Conservation (phyloP, 2,113 vertebrate species). For the Pungitius pungitius region DNA sequence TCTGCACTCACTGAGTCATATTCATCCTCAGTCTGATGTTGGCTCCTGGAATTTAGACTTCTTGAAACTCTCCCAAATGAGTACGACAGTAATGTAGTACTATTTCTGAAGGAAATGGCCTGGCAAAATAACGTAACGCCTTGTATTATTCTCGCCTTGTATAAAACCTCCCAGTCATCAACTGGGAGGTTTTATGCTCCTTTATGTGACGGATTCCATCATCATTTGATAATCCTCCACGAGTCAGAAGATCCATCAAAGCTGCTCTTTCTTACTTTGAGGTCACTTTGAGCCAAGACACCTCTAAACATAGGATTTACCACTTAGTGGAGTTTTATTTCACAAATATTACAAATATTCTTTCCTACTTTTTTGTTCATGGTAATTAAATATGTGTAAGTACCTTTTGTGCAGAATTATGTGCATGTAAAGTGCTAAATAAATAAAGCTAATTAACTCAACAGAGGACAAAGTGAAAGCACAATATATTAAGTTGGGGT, state of each 20-base stretch:
- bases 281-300: too few species aligned
- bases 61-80: background rate
- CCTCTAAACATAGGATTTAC: too few species aligned
- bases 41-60: too few species aligned
- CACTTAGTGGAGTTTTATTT: too few species aligned
- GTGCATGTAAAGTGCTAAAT: background rate
- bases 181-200: too few species aligned
- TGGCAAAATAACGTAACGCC: too few species aligned
- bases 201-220: background rate
- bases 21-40: too few species aligned
- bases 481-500: background rate
- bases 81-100: too few species aligned
- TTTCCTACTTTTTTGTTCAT: background rate
- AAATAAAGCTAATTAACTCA: background rate
- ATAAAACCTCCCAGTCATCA: too few species aligned
- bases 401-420: background rate
- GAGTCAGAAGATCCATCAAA: background rate
- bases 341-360: background rate
- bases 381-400: background rate
- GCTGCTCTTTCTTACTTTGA: background rate
- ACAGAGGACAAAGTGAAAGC: background rate
- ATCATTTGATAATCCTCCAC: background rate
- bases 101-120: too few species aligned
- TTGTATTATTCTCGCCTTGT: too few species aligned
- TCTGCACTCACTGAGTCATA: too few species aligned